Conservation (phyloP, 2,797 vertebrate species). For the Telmatherina bonti region DNA sequence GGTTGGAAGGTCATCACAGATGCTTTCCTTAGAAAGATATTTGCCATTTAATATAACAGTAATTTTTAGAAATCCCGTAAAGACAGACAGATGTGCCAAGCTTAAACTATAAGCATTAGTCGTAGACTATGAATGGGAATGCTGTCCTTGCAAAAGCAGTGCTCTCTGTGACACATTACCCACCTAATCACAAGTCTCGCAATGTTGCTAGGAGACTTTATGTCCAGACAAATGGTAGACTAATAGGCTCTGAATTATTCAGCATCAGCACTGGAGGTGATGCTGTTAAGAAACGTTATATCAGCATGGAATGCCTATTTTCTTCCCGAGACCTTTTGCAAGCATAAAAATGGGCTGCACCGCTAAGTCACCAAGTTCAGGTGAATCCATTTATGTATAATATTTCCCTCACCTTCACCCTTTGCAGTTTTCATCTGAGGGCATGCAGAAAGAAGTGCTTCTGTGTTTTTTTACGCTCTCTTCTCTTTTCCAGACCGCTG, state of each 20-base stretch:
- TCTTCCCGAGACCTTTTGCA: slow-evolving; percentile 59
- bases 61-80: background rate
- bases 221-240: slow-evolving; percentile 63
- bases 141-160: slow-evolving; percentile 12
- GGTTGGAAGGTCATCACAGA: slow-evolving; percentile 15
- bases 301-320: slow-evolving; percentile 50
- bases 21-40: background rate
- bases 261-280: slow-evolving; percentile 58
- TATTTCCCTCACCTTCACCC: slow-evolving; percentile 61
- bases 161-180: slow-evolving; percentile 35
- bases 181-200: slow-evolving; percentile 44
- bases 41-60: slow-evolving; percentile 4
- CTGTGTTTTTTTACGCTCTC: slow-evolving; percentile 23
- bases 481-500: slow-evolving; percentile 34
- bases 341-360: slow-evolving; percentile 48
- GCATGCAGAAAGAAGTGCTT: slow-evolving; percentile 35
- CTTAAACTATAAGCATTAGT: slow-evolving; percentile 9
- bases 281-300: slow-evolving; percentile 67
- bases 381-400: slow-evolving; percentile 56
- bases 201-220: slow-evolving; percentile 67
- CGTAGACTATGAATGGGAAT: background rate
- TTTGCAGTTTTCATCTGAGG: slow-evolving; percentile 49
- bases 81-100: slow-evolving; percentile 1
- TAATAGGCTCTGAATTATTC: slow-evolving; percentile 74
- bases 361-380: slow-evolving; percentile 53